These are phyloP conservation scores for Cercocebus atys DNA, from an alignment of 2,113 vertebrate species.

Conservation along the genomic window DNA sequence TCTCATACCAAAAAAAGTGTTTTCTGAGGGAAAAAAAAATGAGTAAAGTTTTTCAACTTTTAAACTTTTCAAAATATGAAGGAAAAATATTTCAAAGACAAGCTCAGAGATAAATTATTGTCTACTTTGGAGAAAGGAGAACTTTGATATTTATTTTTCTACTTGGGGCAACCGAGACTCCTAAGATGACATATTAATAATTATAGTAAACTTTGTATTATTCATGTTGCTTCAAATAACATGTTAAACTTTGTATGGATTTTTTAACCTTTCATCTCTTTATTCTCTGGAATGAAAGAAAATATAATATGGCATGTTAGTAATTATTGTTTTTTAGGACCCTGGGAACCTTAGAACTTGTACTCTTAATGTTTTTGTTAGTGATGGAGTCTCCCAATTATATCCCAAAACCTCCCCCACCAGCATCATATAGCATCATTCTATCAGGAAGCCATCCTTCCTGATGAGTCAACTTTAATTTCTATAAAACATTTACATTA, in stretches of 20 bases:
- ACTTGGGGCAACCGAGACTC: neutral
- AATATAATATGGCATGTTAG: neutral
- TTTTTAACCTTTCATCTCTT: neutral
- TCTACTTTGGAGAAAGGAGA: slow-evolving; percentile 23
- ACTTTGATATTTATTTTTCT: slow-evolving; percentile 35
- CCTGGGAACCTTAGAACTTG: neutral
- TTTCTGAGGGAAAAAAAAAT: neutral
- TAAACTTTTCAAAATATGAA: neutral
- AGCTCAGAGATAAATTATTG: neutral
- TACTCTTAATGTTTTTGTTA: neutral
- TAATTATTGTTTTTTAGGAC: neutral
- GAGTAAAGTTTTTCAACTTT: neutral
- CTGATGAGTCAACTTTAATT: neutral
- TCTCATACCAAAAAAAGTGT: neutral
- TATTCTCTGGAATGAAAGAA: neutral
- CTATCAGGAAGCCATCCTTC: neutral
- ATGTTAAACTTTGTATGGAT: neutral
- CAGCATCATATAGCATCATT: fast-evolving
- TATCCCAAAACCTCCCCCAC: neutral
- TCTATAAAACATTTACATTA: neutral
- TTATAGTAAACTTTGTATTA: neutral
- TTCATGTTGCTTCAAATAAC: neutral
- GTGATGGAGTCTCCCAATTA: neutral
- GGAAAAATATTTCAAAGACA: slow-evolving; percentile 34
- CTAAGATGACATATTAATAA: neutral